Conservation (phyloP, 2,113 vertebrate species). For the Psephotus haematonotus region DNA sequence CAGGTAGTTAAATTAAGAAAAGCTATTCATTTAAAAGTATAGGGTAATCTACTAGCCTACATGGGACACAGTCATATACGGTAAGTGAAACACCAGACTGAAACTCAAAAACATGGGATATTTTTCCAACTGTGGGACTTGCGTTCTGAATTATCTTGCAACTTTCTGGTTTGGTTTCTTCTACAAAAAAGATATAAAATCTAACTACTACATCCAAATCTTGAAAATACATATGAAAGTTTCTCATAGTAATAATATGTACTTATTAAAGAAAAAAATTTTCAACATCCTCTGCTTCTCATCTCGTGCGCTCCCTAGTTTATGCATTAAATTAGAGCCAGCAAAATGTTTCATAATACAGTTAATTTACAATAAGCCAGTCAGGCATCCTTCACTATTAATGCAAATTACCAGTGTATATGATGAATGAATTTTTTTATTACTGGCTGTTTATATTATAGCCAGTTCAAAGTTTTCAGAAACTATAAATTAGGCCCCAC, state of each 20-base stretch:
- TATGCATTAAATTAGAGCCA: not conserved
- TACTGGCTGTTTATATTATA: not conserved
- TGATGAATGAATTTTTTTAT: not conserved
- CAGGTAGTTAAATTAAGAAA: not conserved
- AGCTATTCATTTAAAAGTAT: not conserved
- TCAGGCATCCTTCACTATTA: not conserved
- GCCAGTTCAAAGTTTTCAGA: not conserved
- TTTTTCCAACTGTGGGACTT: not conserved
- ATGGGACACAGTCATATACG: not conserved
- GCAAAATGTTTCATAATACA: not conserved
- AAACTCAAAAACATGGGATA: not conserved
- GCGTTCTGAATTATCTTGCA: not conserved
- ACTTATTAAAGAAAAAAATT: not conserved
- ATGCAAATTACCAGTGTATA: not conserved
- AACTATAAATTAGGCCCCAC: not conserved
- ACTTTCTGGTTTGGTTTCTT: not conserved
- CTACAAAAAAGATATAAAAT: not conserved
- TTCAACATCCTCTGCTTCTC: not conserved
- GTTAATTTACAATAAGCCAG: not conserved
- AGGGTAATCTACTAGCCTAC: not conserved
- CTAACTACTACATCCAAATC: not conserved
- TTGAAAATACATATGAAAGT: not conserved
- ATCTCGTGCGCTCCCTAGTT: not conserved
- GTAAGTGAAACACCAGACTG: not conserved
- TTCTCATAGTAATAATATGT: not conserved